Base-by-base conservation (phyloP, 2,797 vertebrate genomes). In the Furcifer pardalis region DNA sequence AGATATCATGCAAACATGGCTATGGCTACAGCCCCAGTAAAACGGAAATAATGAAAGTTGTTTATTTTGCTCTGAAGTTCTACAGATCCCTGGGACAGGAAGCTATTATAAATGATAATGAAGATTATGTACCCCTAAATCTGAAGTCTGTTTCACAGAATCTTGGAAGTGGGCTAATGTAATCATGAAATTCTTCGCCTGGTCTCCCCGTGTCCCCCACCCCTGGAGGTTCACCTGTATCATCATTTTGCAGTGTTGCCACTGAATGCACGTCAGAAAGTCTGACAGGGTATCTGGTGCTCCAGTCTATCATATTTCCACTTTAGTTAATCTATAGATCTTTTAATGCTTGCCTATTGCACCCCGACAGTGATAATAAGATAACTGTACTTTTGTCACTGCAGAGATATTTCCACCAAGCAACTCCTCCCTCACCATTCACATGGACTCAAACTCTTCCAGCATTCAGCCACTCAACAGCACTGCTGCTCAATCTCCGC, bases 321-420 rank as follows among this genome's bases (percentile, higher is more conserved):
- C 17, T 66, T 63, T 23, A n/a, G 7, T 13, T n/a, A 32, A 2
- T 2, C 3, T 15, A 7, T 40, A 15, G 21, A 23, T 23, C 5
- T 23, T 66, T 83, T 68, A 21, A 56, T n/a, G 27, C 30, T 66
- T 56, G 44, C 25, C 44, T 65, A 5, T 82, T 76, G 60, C 12
- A 21, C 49, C 17, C 10, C 37, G 23, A 66, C 3, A 25, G 6
- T 66, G 9, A 46, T 56, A 74, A 79, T 0, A 5, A 23, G 32
- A 27, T 5, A 0, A 73, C 91, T 76, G 90, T 79, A 1, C 85
- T 90, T 94, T 93, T 83, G 82, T 91, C 40, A 46, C 84, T 87
- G 30, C 84, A 94, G 95, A 90, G 79, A 1, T 13, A 25, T 1
- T 25, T 37, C 37, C 66, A 37, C 17, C 83, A 40, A 81, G 2